These are phyloP conservation scores for Protula sp. DNA, from an alignment of 2,888 invertebrate species.

Conservation along the genomic window DNA sequence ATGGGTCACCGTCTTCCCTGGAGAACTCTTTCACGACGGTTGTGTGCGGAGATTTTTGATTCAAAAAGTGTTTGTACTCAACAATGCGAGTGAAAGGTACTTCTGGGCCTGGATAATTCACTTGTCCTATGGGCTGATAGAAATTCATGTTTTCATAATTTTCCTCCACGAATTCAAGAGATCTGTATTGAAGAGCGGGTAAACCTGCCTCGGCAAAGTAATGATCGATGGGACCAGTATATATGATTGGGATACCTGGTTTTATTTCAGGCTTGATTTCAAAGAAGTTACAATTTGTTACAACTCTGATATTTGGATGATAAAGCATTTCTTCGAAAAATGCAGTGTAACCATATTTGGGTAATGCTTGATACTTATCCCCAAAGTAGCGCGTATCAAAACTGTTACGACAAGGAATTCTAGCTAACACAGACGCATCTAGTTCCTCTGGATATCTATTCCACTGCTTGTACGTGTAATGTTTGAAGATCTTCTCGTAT, in stretches of 20 bases:
- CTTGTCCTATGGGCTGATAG: not conserved
- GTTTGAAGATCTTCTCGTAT: too few relatives aligned
- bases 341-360: not conserved
- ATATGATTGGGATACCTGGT: too few relatives aligned
- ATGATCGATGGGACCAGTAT: too few relatives aligned
- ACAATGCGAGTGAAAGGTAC: too few relatives aligned
- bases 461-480: too few relatives aligned
- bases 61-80: not conserved
- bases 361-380: not conserved
- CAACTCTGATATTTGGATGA: too few relatives aligned
- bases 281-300: too few relatives aligned
- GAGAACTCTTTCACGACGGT: not conserved
- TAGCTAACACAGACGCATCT: not conserved
- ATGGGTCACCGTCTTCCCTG: not conserved
- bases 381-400: not conserved
- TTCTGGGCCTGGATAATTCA: too few relatives aligned
- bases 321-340: not conserved
- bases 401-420: not conserved
- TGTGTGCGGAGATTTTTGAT: not conserved
- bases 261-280: not conserved
- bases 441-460: too few relatives aligned
- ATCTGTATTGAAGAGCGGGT: too few relatives aligned
- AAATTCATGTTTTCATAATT: not conserved
- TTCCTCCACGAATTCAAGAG: too few relatives aligned
- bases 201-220: too few relatives aligned